Evolutionary conservation across 2,113 vertebrate genomes (phyloP).

Genomic region (Paralichthys olivaceus): DNA sequence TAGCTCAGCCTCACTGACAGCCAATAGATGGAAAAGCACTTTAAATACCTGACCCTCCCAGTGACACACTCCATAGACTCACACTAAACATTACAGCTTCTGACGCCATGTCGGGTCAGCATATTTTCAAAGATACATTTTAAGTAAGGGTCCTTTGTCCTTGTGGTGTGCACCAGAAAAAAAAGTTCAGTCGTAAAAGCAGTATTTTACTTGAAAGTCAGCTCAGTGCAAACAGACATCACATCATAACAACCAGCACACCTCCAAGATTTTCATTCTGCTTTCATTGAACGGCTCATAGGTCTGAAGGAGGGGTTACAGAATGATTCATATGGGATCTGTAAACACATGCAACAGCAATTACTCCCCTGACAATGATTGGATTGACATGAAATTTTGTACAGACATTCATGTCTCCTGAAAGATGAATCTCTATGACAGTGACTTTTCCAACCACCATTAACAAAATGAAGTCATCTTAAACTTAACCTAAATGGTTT

Average conservation of each 20-base stretch:
- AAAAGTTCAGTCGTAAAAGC: neutral
- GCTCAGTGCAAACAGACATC: neutral
- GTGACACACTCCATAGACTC: neutral
- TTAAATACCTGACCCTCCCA: slow-evolving; percentile 1
- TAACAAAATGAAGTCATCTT: no score
- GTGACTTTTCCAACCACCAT: no score
- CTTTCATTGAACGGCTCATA: no score
- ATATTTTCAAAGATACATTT: slow-evolving; percentile 22
- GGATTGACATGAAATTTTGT: no score
- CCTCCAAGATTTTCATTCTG: neutral
- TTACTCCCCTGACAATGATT: no score
- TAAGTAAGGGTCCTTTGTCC: neutral
- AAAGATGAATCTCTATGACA: no score
- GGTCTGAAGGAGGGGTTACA: no score
- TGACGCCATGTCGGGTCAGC: slow-evolving; percentile 2
- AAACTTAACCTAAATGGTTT: no score
- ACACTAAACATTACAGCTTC: neutral
- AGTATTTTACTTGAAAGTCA: neutral
- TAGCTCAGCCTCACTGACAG: slow-evolving; percentile 30
- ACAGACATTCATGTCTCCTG: no score
- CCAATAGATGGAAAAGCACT: slow-evolving; percentile 41
- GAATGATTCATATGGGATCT: no score
- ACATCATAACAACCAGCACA: neutral
- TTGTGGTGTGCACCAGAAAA: neutral
- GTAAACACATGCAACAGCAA: no score